Base-by-base conservation (phyloP, 1,140 invertebrate genomes). In the Scylla paramamosain region DNA sequence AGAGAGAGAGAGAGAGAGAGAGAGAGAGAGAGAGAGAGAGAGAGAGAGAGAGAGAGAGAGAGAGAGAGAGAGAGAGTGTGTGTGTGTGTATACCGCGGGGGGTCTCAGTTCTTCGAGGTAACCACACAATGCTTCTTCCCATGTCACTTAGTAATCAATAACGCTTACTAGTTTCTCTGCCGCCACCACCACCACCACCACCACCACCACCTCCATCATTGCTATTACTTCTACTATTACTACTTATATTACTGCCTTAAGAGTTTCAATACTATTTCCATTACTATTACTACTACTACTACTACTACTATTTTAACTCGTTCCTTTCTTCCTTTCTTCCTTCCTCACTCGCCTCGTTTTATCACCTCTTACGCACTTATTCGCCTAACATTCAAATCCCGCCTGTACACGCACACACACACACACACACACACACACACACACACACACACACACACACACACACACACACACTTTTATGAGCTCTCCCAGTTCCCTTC, bases 111-210 rank as follows among this genome's bases (percentile, higher is more conserved):
- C 67, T 20, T n/a, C 12, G 67, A 77, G 67, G 67, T 77, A n/a
- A 77, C 20, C 67, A 77, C 67, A 77, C 67, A 77, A 77, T n/a
- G 25, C 52, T 59, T n/a, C 67, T 77, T 77, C 67, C n/a, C 67
- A n/a, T 77, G 67, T 77, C 67, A 77, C 67, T n/a, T 77, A n/a
- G 67, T 77, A n/a, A 77, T 77, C 67, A 77, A 77, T 77, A 77
- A 77, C 25, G 67, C 67, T 77, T 77, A n/a, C 67, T n/a, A n/a
- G 67, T 77, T 77, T n/a, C 20, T n/a, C 67, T n/a, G 20, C 67
- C 67, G 20, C n/a, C n/a, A 77, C 67, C 8, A 77, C 67, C 25
- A 77, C 20, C n/a, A 77, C 52, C 52, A 39, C 86, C 14, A 32
- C 32, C 86, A 86, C 12, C n/a, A 86, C 83, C 83, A n/a, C 28